Evolutionary conservation across 2,888 invertebrate genomes (phyloP), one percentile per base, ranked within the genome.

Genomic region (Trimorus sp.): DNA sequence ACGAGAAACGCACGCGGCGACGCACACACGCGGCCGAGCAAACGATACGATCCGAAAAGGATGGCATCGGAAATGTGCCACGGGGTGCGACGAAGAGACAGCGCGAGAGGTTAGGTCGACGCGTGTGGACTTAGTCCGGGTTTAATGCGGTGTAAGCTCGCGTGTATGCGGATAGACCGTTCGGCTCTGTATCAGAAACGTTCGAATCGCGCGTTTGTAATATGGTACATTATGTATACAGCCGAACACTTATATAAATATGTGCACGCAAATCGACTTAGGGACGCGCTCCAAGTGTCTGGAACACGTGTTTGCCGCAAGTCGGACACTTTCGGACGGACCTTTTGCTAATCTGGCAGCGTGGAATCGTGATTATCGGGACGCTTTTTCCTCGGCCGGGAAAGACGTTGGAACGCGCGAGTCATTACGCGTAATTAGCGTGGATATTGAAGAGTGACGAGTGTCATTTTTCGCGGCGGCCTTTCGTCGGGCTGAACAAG

Each of bases 101-200:
- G 80, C 68, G 79, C 70, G 79, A 60, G 79, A 60, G 84, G 85
- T 82, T 76, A 85, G 84, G 86, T 82, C 85, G 77, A 62, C 59
- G 82, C 79, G 84, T 87, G 86, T 86, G 86, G 88, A 87, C 85
- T 87, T 85, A 85, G 87, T 84, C 86, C 65, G 84, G 82, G 85
- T 86, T 86, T 87, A 86, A 87, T 85, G 83, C 87, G 86, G 89
- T 88, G 89, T 89, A 89, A 85, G 88, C 89, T 86, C 85, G 83
- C 86, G 84, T 88, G 86, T 87, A 87, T 88, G 89, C 88, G 88
- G 89, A 88, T 89, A 87, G 88, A 89, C 87, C 87, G 86, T 88
- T 89, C 87, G 89, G 89, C 89, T 90, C 89, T 89, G 89, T 89
- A 90, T 90, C 88, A 89, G 88, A 89, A 84, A 53, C 9, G 11